Evolutionary conservation across 1,140 invertebrate species (phyloP), one percentile per base, ranked within the genome.

Genomic region (Chelonus insularis): DNA sequence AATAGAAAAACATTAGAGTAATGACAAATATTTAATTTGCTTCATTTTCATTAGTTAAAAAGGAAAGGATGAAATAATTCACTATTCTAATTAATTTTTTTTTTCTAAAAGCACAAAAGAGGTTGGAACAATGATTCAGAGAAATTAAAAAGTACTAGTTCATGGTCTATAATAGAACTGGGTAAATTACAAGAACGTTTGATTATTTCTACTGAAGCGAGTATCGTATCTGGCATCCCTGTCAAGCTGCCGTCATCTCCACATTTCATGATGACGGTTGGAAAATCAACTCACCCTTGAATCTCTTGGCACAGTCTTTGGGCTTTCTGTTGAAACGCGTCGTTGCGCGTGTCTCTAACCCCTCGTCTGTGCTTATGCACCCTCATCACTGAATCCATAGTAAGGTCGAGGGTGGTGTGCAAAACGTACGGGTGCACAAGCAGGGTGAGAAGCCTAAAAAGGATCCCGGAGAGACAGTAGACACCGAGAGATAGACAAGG

Each of bases 391-490:
- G 6, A 7, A 14, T 8, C 16, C 41, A 11, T 39, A 23, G 52
- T 39, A 55, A 55, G 18, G 52, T 55, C 9, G 20, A 50, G 16
- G 32, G 50, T 21, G 6, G 29, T 39, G 34, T 39, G 41, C 41
- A 43, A 16, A 43, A 39, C 14, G n/a, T 39, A 39, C 37, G 41
- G 41, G 41, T 43, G 18, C 7, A 8, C 5, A n/a, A 51, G 20
- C 6, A 29, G 47, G 47, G 48, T 32, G 48, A 11, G 48, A 51
- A 32, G 34, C 52, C 16, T 55, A 55, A 55, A 55, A 55, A 55
- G 52, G 36, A 29, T 29, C 32, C 7, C 36, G 25, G 29, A 12
- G 52, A 14, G 11, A 34, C 12, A 16, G 25, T 9, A 50, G 9
- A 34, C 16, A 18, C 29, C 18, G 36, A 21, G n/a, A 37, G 34